Percentiles rank a stretch among this genome's conserved stretches.
These are phyloP conservation scores for Azemiops feae DNA, from an alignment of 2,113 vertebrate species.

Conservation along the genomic window DNA sequence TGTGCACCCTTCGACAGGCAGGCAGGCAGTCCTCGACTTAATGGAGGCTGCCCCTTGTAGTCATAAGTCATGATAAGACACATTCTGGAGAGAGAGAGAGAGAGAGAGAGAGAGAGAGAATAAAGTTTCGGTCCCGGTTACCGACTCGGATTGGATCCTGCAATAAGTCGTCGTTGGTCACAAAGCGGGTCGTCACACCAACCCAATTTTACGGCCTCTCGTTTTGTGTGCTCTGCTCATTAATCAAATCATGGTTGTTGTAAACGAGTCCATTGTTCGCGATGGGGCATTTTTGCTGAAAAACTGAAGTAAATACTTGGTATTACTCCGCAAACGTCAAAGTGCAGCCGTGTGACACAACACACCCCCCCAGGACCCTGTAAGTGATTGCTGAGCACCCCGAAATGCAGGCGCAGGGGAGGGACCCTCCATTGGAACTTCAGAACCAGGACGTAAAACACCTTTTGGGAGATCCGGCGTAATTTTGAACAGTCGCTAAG, in stretches of 20 bases:
- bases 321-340: not conserved
- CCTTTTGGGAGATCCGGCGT: not conserved
- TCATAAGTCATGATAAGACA: not conserved
- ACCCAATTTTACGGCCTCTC: not conserved
- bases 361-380: rapidly evolving
- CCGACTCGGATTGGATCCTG: not conserved
- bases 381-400: not conserved
- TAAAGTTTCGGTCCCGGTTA: not conserved
- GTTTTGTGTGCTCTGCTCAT: too few species aligned
- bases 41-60: not conserved
- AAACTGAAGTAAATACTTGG: not conserved
- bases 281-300: not conserved
- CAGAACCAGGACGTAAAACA: not conserved
- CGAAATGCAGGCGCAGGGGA: not conserved
- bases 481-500: not conserved
- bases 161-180: not conserved
- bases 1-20: rapidly evolving
- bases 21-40: not conserved
- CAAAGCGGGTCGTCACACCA: not conserved
- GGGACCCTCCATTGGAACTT: too few species aligned
- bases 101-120: too few species aligned
- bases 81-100: too few species aligned
- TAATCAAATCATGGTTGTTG: not conserved
- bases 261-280: not conserved
- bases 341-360: not conserved